Conservation (phyloP, 2,888 invertebrate genomes). For the Parelbella ahira region DNA sequence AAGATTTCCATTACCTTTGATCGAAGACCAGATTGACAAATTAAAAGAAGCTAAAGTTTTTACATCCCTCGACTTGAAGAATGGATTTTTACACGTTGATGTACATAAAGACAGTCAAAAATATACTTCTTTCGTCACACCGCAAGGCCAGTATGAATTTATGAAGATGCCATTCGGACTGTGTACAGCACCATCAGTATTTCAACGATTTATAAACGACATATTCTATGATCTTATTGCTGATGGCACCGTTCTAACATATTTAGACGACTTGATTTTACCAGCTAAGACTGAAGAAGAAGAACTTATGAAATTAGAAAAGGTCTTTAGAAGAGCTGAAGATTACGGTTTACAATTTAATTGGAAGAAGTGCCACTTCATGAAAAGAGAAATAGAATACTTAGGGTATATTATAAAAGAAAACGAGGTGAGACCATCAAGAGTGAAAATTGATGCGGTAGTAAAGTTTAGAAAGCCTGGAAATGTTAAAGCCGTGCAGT, state of each 20-base stretch:
- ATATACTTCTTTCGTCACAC: slow-evolving; percentile 50
- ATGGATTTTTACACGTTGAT: slow-evolving; percentile 45
- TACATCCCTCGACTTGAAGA: slow-evolving; percentile 37
- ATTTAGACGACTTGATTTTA: slow-evolving; percentile 31
- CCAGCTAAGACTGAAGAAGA: slow-evolving; percentile 29
- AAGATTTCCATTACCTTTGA: slow-evolving; percentile 43
- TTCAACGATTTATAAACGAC: slow-evolving; percentile 41
- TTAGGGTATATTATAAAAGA: slow-evolving; percentile 32
- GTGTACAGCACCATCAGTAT: slow-evolving; percentile 41
- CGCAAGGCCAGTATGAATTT: slow-evolving; percentile 46
- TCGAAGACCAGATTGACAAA: slow-evolving; percentile 45
- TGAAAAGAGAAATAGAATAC: slow-evolving; percentile 35
- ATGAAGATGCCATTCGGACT: slow-evolving; percentile 50
- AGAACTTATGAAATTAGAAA: slow-evolving; percentile 27
- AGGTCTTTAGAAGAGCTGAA: slow-evolving; percentile 30
- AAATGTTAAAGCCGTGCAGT: slow-evolving; percentile 26
- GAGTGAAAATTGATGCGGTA: slow-evolving; percentile 29
- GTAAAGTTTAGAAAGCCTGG: slow-evolving; percentile 27
- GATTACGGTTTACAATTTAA: slow-evolving; percentile 38
- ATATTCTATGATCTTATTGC: slow-evolving; percentile 36
- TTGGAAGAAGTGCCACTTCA: slow-evolving; percentile 45
- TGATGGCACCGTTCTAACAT: slow-evolving; percentile 26
- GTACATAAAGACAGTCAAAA: slow-evolving; percentile 36
- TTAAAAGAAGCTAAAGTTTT: slow-evolving; percentile 36
- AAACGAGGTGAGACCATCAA: slow-evolving; percentile 29